Conservation (phyloP, 2,113 vertebrate genomes). For the Cercocebus atys region DNA sequence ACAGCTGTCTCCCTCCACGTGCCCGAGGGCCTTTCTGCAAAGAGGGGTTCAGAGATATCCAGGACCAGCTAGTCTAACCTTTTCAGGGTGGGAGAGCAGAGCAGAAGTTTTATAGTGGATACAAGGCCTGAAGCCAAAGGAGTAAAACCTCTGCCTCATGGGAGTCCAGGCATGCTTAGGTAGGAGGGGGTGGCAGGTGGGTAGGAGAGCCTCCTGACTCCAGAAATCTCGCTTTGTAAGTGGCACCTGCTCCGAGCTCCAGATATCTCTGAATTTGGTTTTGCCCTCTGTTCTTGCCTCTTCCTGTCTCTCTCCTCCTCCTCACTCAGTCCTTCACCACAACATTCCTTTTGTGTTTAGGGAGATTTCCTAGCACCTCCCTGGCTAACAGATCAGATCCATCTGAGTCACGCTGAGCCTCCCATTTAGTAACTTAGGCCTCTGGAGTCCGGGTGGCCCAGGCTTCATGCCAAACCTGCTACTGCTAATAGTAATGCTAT, state of each 20-base stretch:
- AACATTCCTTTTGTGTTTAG: not conserved
- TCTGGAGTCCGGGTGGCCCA: conserved; percentile 56
- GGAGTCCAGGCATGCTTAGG: not conserved
- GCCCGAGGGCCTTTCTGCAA: not conserved
- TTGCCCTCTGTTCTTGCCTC: not conserved
- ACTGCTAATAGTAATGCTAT: conserved; percentile 45
- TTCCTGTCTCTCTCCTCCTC: not conserved
- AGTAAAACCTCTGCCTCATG: not conserved
- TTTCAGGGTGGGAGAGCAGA: not conserved
- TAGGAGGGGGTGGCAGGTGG: not conserved
- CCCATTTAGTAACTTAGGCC: conserved; percentile 46
- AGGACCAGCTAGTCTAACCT: not conserved
- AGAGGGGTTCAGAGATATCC: not conserved
- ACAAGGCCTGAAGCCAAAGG: not conserved
- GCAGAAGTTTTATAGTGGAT: not conserved
- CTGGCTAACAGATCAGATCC: not conserved
- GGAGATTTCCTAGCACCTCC: not conserved
- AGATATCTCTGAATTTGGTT: not conserved
- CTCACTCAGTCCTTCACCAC: not conserved
- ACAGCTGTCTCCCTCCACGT: not conserved
- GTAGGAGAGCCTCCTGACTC: not conserved
- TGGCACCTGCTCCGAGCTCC: not conserved
- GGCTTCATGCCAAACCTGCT: conserved; percentile 60
- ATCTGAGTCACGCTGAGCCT: conserved; percentile 10
- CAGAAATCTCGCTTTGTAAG: not conserved